Percentiles rank a stretch among this genome's conserved stretches.
Conservation (phyloP, 2,113 vertebrate genomes). For the Phoxinus phoxinus region DNA sequence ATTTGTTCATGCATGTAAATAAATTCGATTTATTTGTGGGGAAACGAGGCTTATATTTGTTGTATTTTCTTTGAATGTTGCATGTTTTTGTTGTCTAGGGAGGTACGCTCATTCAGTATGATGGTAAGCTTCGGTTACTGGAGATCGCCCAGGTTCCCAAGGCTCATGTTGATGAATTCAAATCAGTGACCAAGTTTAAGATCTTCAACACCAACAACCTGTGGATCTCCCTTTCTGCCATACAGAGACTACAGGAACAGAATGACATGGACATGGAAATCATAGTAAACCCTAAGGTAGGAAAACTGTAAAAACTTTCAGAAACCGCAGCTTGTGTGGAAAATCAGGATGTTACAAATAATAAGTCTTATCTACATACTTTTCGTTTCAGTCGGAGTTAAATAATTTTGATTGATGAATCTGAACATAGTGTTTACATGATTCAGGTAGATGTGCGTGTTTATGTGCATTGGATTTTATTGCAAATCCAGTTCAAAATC, state of each 20-base stretch:
- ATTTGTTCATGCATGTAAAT: background rate
- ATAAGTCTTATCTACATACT: no score
- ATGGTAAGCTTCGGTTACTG: slow-evolving; percentile 93
- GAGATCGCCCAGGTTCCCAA: slow-evolving; percentile 99
- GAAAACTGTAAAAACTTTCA: background rate
- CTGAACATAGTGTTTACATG: no score
- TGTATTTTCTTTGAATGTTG: background rate
- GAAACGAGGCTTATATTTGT: background rate
- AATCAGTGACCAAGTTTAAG: slow-evolving; percentile 98
- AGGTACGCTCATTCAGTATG: slow-evolving; percentile 93
- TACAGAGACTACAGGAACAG: slow-evolving; percentile 94
- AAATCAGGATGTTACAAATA: no score
- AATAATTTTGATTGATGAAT: no score
- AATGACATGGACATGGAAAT: slow-evolving; percentile 96
- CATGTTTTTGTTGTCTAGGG: slow-evolving; percentile 76
- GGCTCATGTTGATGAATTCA: slow-evolving; percentile 96
- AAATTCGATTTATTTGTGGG: background rate
- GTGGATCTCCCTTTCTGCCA: slow-evolving; percentile 93
- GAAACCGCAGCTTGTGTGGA: background rate
- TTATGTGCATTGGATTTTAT: no score
- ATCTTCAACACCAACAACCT: slow-evolving; percentile 99
- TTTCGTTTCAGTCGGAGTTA: no score
- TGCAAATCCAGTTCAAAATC: no score
- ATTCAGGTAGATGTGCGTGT: no score
- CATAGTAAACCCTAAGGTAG: slow-evolving; percentile 96